phyloP scores from a whole-genome alignment of 2,797 vertebrate species.

The Todus mexicanus region DNA sequence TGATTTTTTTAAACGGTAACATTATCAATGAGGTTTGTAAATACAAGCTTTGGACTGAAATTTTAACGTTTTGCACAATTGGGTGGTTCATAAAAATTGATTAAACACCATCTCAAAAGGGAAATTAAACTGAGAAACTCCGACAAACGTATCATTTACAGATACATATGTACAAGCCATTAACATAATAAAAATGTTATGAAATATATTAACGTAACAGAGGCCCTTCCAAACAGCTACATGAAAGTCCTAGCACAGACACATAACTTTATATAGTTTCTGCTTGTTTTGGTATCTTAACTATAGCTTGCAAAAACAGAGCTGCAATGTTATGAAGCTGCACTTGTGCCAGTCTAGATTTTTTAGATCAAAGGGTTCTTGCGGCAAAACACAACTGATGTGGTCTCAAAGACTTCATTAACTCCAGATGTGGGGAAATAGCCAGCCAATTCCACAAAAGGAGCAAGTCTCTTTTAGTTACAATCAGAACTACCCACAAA shows the following conservation, averaged over 20 bases:
- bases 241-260: conserved; percentile 52
- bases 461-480: conserved; percentile 75
- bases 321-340: conserved; percentile 75
- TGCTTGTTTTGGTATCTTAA: conserved; percentile 70
- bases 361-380: conserved; percentile 88
- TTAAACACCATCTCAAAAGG: neutral
- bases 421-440: conserved; percentile 87
- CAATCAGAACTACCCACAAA: conserved; percentile 83
- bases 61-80: neutral
- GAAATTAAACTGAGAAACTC: neutral
- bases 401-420: conserved; percentile 90
- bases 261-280: conserved; percentile 55
- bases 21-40: neutral
- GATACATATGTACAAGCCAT: conserved; percentile 33
- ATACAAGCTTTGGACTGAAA: neutral
- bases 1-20: neutral
- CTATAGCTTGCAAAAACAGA: conserved; percentile 71
- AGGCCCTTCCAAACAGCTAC: conserved; percentile 45
- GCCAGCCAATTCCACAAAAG: conserved; percentile 78
- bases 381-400: conserved; percentile 87
- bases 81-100: neutral
- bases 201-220: conserved; percentile 29
- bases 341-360: conserved; percentile 79
- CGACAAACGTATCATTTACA: conserved; percentile 3
- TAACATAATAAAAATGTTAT: conserved; percentile 57